Percentiles rank a stretch among this genome's conserved stretches.
phyloP scores from a whole-genome alignment of 2,113 vertebrate genomes.

The Periophthalmodon schlosseri region DNA sequence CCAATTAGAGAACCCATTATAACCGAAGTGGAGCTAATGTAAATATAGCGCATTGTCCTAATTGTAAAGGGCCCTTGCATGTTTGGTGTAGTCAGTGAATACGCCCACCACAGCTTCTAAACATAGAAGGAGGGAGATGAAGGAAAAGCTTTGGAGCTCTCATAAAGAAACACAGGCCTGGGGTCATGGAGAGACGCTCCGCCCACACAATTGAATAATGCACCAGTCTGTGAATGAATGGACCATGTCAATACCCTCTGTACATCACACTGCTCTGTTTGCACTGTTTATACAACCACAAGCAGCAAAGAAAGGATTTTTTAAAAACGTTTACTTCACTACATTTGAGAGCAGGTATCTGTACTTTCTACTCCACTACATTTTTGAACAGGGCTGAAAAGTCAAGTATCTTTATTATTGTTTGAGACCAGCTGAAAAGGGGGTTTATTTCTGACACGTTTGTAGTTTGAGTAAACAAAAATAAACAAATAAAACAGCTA shows the following conservation, averaged over 20 bases:
- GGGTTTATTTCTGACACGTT: too few species aligned
- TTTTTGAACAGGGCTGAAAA: too few species aligned
- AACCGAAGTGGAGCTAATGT: background rate
- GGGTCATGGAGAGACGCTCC: background rate
- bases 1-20: background rate
- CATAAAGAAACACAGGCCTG: background rate
- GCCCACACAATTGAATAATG: constrained; percentile 4
- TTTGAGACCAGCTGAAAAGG: too few species aligned
- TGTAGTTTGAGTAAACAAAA: too few species aligned
- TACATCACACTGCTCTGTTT: background rate
- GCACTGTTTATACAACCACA: background rate
- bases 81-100: constrained; percentile 20
- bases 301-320: too few species aligned
- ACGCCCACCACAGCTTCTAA: constrained; percentile 60
- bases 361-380: too few species aligned
- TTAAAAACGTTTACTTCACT: too few species aligned
- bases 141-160: background rate
- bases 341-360: too few species aligned
- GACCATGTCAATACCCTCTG: background rate
- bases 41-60: constrained; percentile 8
- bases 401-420: too few species aligned
- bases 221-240: background rate
- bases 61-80: constrained; percentile 25
- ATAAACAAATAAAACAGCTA: too few species aligned
- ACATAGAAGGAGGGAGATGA: constrained; percentile 42